Evolutionary conservation across 2,113 vertebrate genomes (phyloP), one percentile per base, ranked within the genome.

Genomic region (Alectura lathami): DNA sequence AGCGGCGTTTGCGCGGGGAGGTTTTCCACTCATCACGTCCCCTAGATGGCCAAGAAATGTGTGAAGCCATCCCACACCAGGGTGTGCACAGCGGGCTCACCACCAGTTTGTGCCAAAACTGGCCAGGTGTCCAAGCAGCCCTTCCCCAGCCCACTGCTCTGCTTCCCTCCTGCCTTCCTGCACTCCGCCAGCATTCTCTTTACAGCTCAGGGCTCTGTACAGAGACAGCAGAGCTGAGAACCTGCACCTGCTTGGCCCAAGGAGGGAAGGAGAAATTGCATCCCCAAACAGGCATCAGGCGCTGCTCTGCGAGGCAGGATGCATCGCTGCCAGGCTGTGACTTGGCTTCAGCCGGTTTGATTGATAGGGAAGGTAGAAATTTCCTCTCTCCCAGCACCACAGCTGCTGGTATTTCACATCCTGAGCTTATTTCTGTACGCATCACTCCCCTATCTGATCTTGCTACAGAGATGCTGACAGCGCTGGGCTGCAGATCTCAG

Each of bases 211-310:
- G 42, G 54, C 48, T 53, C 73, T 66, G 57, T 10, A 20, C 45
- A 29, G 45, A 36, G 30, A 14, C 36, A 29, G 72, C 47, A 26
- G 34, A 3, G 15, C 48, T 51, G 66, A 47, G 66, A 83, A 50
- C 29, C 20, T 22, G 40, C 51, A 38, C 8, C 36, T 2, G 0
- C 34, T 70, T 5, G 1, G 22, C 45, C 56, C 30, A 3, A 32
- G 40, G 34, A 30, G 45, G 48, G 17, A 22, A 2, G 32, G 32
- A 47, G 70, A 4, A 45, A 68, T 56, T 4, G 30, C 76, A 42
- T 8, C 45, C 66, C 54, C 1, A 1, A 22, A 40, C 32, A 3
- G 0, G 59, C 24, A 6, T 3, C 0, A 0, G 69, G 22, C 1
- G 56, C 45, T 76, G 67, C 40, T 54, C 30, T 1, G 38, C 9